phyloP scores from a whole-genome alignment of 2,888 invertebrate species.

The Uloborus plumipes region DNA sequence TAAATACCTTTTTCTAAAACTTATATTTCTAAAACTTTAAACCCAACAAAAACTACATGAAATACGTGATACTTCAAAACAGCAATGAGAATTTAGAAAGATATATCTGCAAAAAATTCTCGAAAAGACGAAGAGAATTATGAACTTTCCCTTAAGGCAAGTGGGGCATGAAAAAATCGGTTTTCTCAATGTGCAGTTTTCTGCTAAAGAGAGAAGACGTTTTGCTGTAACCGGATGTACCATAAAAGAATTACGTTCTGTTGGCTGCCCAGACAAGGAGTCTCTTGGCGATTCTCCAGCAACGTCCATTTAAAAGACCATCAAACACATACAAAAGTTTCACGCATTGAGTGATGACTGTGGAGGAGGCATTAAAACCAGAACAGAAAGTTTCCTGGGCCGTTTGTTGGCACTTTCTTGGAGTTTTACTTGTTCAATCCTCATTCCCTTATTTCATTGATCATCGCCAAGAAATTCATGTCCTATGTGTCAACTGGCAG shows the following conservation, averaged over 20 bases:
- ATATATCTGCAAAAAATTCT: not conserved
- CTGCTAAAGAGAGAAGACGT: slow-evolving; percentile 41
- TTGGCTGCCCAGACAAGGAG: not conserved
- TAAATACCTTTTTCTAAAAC: no score
- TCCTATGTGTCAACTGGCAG: no score
- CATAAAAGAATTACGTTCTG: slow-evolving; percentile 28
- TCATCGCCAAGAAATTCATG: no score
- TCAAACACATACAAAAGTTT: slow-evolving; percentile 17
- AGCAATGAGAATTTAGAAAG: not conserved
- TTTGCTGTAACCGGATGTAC: slow-evolving; percentile 21
- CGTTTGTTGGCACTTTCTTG: no score
- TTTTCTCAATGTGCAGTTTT: slow-evolving; percentile 51
- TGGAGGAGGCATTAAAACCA: not conserved
- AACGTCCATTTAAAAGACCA: slow-evolving; percentile 47
- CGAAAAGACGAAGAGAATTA: slow-evolving; percentile 6
- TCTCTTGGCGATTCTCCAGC: slow-evolving; percentile 31
- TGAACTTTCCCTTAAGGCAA: slow-evolving; percentile 24
- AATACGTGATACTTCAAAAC: not conserved
- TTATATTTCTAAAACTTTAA: no score
- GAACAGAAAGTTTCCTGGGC: no score
- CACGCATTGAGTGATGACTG: slow-evolving; percentile 32
- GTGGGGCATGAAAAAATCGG: slow-evolving; percentile 30
- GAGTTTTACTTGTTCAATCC: no score
- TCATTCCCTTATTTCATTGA: no score
- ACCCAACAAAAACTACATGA: no score